phyloP scores from a whole-genome alignment of 2,113 vertebrate species.

The Cololabis saira region DNA sequence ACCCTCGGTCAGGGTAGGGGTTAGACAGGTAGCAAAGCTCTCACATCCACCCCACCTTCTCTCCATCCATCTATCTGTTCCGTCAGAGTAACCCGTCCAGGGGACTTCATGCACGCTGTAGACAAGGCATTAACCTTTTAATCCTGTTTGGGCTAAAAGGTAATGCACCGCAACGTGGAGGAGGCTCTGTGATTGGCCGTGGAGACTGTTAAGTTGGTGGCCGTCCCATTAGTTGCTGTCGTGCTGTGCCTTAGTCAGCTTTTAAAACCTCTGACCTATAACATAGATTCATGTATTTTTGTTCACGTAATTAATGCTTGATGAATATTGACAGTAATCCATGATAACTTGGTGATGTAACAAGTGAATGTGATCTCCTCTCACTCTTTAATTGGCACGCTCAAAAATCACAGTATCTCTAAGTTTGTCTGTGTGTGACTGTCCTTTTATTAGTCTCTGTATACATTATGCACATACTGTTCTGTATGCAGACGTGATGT shows the following conservation, averaged over 20 bases:
- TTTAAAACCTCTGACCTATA: constrained; percentile 39
- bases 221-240: constrained; percentile 10
- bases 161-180: constrained; percentile 28
- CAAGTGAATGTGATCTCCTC: no score
- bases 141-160: constrained; percentile 63
- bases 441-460: constrained; percentile 6
- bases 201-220: constrained; percentile 26
- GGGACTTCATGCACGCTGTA: constrained; percentile 8
- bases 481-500: constrained; percentile 34
- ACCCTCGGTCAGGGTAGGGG: constrained; percentile 63
- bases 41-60: constrained; percentile 24
- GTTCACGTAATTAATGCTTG: no score
- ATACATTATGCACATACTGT: constrained; percentile 1
- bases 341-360: no score
- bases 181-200: constrained; percentile 39
- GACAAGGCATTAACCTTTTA: constrained; percentile 53
- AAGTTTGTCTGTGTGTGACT: constrained; percentile 2
- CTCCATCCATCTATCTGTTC: constrained; percentile 17
- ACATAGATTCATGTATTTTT: constrained; percentile 14
- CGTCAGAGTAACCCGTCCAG: background rate
- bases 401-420: background rate
- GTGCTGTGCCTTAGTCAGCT: constrained; percentile 8
- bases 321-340: background rate
- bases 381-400: no score
- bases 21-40: constrained; percentile 41